Percentiles rank a stretch among this genome's conserved stretches.
phyloP scores from a whole-genome alignment of 2,113 vertebrate species.

The Periophthalmodon schlosseri region DNA sequence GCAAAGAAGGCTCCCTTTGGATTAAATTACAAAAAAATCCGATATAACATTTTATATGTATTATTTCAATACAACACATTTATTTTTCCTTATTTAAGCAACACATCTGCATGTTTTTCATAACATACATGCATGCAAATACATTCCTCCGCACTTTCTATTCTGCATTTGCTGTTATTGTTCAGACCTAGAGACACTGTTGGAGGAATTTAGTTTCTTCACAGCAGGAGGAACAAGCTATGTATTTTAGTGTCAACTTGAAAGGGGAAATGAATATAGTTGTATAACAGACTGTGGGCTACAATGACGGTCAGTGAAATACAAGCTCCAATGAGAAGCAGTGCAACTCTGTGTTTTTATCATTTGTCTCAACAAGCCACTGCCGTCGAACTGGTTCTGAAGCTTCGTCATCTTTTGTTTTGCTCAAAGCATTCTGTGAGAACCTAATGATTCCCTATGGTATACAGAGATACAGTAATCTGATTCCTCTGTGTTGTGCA shows the following conservation, averaged over 20 bases:
- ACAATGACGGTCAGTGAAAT: conserved; percentile 15
- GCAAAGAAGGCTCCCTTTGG: no score
- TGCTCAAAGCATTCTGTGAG: background rate
- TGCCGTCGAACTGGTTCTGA: background rate
- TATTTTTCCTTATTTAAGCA: no score
- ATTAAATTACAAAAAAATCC: no score
- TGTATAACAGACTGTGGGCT: conserved; percentile 28
- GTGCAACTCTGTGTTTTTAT: background rate
- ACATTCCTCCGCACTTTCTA: background rate
- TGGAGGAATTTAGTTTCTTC: conserved; percentile 14
- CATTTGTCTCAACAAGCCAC: conserved; percentile 14
- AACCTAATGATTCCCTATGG: background rate
- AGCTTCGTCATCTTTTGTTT: background rate
- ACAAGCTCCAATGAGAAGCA: conserved; percentile 14
- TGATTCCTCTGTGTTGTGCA: conserved; percentile 4
- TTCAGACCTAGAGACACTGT: background rate
- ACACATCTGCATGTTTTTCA: no score
- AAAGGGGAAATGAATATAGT: conserved; percentile 36
- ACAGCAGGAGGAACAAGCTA: background rate
- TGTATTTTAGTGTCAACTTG: background rate
- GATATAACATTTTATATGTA: no score
- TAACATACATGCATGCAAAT: background rate
- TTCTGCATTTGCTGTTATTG: background rate
- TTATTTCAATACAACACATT: no score
- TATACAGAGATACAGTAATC: background rate